Conservation (phyloP, 2,888 invertebrate species). For the Ganaspis brasiliensis region DNA sequence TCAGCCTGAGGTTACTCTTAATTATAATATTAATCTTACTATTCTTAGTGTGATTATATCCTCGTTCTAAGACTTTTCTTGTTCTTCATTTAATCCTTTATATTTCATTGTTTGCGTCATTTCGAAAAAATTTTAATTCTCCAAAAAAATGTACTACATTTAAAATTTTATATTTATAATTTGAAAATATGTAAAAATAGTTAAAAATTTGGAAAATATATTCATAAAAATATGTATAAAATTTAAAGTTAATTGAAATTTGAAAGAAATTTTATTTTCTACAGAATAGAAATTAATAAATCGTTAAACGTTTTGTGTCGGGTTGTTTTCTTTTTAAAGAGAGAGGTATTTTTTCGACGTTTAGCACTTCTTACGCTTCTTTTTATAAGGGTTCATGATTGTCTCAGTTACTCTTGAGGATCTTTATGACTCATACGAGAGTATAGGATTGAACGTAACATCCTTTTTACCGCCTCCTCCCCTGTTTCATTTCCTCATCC, state of each 20-base stretch:
- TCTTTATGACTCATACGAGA: slow-evolving; percentile 37
- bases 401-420: slow-evolving; percentile 2
- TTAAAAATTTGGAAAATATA: too few species aligned
- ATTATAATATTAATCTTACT: slow-evolving; percentile 35
- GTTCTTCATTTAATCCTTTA: background rate
- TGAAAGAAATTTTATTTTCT: too few species aligned
- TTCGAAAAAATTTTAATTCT: too few species aligned
- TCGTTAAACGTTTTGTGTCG: too few species aligned
- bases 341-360: background rate
- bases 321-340: background rate
- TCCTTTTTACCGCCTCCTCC: slow-evolving; percentile 16
- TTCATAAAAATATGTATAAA: too few species aligned
- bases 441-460: slow-evolving; percentile 4
- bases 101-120: background rate
- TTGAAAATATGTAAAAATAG: too few species aligned
- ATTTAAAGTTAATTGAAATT: too few species aligned
- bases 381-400: slow-evolving; percentile 1
- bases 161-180: too few species aligned
- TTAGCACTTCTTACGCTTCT: background rate
- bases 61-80: background rate
- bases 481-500: slow-evolving; percentile 37
- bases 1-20: slow-evolving; percentile 9
- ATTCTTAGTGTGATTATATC: background rate
- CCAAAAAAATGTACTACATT: too few species aligned
- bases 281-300: too few species aligned